These are phyloP conservation scores for Aplocera efformata DNA, from an alignment of 2,888 invertebrate species.

Conservation along the genomic window DNA sequence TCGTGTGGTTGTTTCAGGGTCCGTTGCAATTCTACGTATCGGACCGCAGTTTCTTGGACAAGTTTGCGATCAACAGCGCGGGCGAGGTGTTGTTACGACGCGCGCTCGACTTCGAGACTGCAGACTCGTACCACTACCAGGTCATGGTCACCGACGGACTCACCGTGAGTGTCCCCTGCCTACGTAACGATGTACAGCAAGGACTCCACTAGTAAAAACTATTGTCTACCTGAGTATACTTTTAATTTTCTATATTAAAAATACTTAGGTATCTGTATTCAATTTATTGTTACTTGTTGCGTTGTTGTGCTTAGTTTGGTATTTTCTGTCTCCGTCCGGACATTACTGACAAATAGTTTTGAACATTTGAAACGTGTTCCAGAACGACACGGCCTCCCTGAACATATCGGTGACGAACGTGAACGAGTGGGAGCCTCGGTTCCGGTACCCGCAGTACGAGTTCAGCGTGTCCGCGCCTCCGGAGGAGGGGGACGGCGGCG, in stretches of 20 bases:
- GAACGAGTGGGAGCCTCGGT: conserved; percentile 96
- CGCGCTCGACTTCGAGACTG: conserved; percentile 88
- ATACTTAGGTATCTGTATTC: no score
- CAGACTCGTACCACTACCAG: conserved; percentile 86
- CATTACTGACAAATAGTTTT: no score
- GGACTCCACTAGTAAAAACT: no score
- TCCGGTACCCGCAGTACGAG: conserved; percentile 93
- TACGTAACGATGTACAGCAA: no score
- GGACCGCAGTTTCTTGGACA: conserved; percentile 85
- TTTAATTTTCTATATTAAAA: no score
- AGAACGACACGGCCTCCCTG: conserved; percentile 92
- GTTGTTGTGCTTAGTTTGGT: no score
- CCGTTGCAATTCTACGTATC: conserved; percentile 87
- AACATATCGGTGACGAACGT: conserved; percentile 91
- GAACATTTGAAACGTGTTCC: no score
- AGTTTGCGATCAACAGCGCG: conserved; percentile 87
- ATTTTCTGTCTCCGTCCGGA: no score
- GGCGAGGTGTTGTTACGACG: conserved; percentile 90
- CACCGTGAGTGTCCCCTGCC: conserved; percentile 83
- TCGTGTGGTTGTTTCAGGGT: conserved; percentile 56
- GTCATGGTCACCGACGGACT: conserved; percentile 90
- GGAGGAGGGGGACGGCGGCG: conserved; percentile 32
- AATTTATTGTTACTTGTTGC: no score
- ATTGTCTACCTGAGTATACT: no score
- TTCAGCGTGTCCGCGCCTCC: conserved; percentile 77